A percentile compares a stretch with the other conserved stretches of the same genome.
These are phyloP conservation scores for Melanocharis versteri DNA, from an alignment of 2,113 vertebrate genomes.

Conservation along the genomic window DNA sequence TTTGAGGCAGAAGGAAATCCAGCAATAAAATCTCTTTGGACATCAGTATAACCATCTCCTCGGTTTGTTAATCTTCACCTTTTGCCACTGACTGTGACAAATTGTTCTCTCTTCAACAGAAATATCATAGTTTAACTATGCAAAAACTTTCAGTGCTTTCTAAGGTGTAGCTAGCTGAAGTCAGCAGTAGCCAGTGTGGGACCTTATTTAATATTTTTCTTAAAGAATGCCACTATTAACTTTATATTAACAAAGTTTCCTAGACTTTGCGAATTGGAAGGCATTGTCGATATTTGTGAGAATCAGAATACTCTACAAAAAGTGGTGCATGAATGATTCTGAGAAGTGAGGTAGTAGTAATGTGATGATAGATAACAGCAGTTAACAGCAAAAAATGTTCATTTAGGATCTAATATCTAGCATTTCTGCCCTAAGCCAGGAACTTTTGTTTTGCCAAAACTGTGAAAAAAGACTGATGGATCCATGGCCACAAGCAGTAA, in stretches of 20 bases:
- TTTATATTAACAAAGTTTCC: not conserved
- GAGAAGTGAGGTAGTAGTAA: not conserved
- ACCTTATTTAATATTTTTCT: not conserved
- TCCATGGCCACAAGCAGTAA: not conserved
- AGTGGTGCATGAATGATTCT: not conserved
- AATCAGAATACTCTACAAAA: not conserved
- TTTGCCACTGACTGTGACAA: not conserved
- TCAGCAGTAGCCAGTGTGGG: not conserved
- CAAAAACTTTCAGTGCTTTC: not conserved
- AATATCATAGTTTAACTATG: not conserved
- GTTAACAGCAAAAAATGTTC: not conserved
- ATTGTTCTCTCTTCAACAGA: not conserved
- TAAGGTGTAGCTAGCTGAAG: not conserved
- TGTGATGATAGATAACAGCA: not conserved
- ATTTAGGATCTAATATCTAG: not conserved
- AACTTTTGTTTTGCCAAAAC: not conserved
- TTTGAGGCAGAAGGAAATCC: not conserved
- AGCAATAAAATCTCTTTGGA: not conserved
- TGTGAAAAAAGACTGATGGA: not conserved
- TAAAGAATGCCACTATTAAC: not conserved
- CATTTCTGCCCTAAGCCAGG: not conserved
- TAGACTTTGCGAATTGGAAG: not conserved
- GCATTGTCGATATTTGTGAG: not conserved
- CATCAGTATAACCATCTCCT: not conserved
- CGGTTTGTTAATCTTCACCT: not conserved